Evolutionary conservation across 2,888 invertebrate genomes (phyloP).

Genomic region (Hypomecis punctinalis): DNA sequence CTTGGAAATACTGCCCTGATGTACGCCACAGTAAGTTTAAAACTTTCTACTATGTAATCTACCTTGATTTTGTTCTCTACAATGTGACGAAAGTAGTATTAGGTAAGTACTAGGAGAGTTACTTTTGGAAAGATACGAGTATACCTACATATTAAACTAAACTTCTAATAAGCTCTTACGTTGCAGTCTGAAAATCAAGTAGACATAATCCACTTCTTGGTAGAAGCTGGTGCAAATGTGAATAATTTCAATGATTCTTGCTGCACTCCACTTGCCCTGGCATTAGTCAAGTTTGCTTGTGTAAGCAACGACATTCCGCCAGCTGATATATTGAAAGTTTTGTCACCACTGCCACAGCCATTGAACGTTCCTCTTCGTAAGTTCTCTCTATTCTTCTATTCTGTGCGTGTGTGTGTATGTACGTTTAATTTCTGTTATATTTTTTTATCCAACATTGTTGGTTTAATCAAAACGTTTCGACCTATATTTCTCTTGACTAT

Average conservation of each 20-base stretch:
- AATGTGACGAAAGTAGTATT: too few species aligned
- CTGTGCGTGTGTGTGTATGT: too few species aligned
- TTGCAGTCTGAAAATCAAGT: constrained; percentile 66
- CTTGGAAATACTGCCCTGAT: constrained; percentile 83
- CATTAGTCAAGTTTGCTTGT: constrained; percentile 70
- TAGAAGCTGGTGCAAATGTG: constrained; percentile 80
- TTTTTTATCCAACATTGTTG: too few species aligned
- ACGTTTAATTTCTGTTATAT: too few species aligned
- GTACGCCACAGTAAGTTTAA: constrained; percentile 77
- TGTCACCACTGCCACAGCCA: constrained; percentile 58
- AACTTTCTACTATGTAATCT: background rate
- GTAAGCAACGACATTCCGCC: constrained; percentile 53
- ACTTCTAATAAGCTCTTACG: background rate
- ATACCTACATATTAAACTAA: too few species aligned
- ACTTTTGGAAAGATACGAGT: too few species aligned
- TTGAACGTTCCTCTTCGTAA: constrained; percentile 24
- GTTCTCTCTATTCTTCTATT: background rate
- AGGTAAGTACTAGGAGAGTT: too few species aligned
- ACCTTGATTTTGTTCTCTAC: too few species aligned
- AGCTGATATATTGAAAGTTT: constrained; percentile 55
- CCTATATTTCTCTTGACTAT: too few species aligned
- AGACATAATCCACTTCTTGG: constrained; percentile 68
- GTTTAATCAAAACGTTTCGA: too few species aligned
- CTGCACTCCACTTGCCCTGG: constrained; percentile 77
- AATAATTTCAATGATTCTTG: constrained; percentile 83